phyloP scores from a whole-genome alignment of 2,113 vertebrate genomes.

The Ginglymostoma cirratum region DNA sequence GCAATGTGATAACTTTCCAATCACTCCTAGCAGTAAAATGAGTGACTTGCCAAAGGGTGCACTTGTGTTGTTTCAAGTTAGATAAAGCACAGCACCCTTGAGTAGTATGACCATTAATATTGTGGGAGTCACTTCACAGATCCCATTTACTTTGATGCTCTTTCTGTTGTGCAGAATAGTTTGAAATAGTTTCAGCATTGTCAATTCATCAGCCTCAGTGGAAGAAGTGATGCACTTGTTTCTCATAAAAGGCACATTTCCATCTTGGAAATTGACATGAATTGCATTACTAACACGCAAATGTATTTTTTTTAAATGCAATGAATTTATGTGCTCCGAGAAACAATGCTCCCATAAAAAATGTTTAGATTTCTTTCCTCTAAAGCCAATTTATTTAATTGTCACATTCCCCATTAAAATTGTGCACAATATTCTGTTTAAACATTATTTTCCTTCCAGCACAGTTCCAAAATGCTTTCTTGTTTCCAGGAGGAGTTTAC shows the following conservation, averaged over 20 bases:
- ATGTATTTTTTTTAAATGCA: background rate
- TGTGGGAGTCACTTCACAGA: background rate
- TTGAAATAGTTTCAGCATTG: background rate
- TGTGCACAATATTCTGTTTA: background rate
- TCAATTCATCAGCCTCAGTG: background rate
- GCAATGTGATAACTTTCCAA: background rate
- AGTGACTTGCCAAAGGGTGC: background rate
- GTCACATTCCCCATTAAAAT: background rate
- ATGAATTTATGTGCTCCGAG: background rate
- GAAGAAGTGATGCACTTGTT: background rate
- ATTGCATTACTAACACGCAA: background rate
- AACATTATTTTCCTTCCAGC: background rate
- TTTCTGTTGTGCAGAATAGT: background rate
- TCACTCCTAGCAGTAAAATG: background rate
- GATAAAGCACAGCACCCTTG: background rate
- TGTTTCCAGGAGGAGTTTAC: background rate
- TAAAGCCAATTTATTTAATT: background rate
- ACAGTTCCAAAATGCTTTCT: background rate
- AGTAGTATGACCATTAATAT: background rate
- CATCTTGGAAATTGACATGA: background rate
- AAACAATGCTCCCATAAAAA: background rate
- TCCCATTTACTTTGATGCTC: background rate
- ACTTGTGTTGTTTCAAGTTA: background rate
- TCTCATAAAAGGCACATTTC: conserved; percentile 13
- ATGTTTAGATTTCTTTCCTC: background rate